Evolutionary conservation across 2,888 invertebrate genomes (phyloP).

Genomic region (Epistrophella euchroma): DNA sequence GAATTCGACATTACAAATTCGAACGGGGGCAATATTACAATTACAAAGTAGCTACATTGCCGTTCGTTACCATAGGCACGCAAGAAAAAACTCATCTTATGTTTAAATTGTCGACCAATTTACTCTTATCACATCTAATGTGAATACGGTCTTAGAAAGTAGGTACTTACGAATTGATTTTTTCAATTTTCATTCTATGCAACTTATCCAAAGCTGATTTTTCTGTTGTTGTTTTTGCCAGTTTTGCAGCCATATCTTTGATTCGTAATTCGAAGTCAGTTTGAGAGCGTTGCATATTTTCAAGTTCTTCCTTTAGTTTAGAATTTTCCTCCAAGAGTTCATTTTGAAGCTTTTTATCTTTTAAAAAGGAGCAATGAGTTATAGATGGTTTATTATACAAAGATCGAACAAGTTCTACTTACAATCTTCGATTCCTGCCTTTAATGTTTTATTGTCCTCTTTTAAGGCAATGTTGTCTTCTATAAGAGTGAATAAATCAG

Average conservation of each 20-base stretch:
- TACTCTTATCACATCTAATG: too few species aligned
- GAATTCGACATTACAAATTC: too few species aligned
- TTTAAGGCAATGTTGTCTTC: conserved; percentile 83
- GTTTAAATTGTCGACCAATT: too few species aligned
- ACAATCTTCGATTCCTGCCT: conserved; percentile 82
- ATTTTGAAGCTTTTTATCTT: conserved; percentile 81
- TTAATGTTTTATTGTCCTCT: conserved; percentile 82
- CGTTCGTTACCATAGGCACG: background rate
- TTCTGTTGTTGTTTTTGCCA: conserved; percentile 80
- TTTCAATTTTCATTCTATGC: conserved; percentile 82
- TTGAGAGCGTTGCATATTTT: conserved; percentile 78
- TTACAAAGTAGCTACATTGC: background rate
- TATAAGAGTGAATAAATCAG: conserved; percentile 82
- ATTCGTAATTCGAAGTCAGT: conserved; percentile 79
- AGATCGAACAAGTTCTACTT: conserved; percentile 55
- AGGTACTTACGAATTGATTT: conserved; percentile 79
- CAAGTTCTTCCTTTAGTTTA: conserved; percentile 79
- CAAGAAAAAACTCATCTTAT: background rate
- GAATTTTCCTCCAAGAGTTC: conserved; percentile 80
- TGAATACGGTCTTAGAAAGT: background rate
- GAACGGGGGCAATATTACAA: too few species aligned
- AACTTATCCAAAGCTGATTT: conserved; percentile 81
- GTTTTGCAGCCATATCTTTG: conserved; percentile 79
- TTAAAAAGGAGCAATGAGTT: background rate
- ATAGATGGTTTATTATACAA: too few species aligned